These are phyloP conservation scores for Lamellibrachia satsuma DNA, from an alignment of 2,888 invertebrate species.

Conservation along the genomic window DNA sequence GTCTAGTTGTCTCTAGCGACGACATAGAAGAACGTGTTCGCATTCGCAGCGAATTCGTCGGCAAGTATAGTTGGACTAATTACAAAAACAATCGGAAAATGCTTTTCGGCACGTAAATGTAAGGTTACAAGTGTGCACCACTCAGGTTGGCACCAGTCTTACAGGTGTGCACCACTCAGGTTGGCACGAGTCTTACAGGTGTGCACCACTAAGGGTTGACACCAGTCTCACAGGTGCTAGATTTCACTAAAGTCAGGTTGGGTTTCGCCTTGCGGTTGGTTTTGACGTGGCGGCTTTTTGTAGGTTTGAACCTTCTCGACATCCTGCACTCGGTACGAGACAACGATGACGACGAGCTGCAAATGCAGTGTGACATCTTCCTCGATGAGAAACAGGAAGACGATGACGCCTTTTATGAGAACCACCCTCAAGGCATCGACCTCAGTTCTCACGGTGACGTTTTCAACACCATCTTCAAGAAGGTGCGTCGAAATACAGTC, in stretches of 20 bases:
- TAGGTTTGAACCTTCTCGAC: slow-evolving; percentile 88
- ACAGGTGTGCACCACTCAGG: too few relatives aligned
- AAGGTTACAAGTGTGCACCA: background rate
- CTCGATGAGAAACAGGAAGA: slow-evolving; percentile 94
- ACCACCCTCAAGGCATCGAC: slow-evolving; percentile 77
- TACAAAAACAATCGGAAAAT: background rate
- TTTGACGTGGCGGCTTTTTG: slow-evolving; percentile 53
- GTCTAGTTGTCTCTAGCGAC: slow-evolving; percentile 90
- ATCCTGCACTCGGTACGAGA: slow-evolving; percentile 68
- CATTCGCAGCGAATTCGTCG: slow-evolving; percentile 93
- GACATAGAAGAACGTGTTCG: slow-evolving; percentile 85
- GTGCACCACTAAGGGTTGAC: too few relatives aligned
- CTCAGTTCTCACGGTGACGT: slow-evolving; percentile 91
- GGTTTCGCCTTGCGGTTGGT: too few relatives aligned
- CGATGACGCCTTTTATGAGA: slow-evolving; percentile 78
- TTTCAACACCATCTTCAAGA: slow-evolving; percentile 90
- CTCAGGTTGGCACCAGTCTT: too few relatives aligned
- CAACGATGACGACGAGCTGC: slow-evolving; percentile 57
- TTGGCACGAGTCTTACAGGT: too few relatives aligned
- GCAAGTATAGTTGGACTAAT: slow-evolving; percentile 71
- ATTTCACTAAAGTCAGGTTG: too few relatives aligned
- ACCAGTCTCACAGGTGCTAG: too few relatives aligned
- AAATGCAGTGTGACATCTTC: slow-evolving; percentile 91
- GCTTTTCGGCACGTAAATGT: background rate
- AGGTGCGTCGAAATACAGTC: slow-evolving; percentile 71